Base-by-base conservation (phyloP, 92 coral and sea anemone species). In the Bergia sp. region DNA sequence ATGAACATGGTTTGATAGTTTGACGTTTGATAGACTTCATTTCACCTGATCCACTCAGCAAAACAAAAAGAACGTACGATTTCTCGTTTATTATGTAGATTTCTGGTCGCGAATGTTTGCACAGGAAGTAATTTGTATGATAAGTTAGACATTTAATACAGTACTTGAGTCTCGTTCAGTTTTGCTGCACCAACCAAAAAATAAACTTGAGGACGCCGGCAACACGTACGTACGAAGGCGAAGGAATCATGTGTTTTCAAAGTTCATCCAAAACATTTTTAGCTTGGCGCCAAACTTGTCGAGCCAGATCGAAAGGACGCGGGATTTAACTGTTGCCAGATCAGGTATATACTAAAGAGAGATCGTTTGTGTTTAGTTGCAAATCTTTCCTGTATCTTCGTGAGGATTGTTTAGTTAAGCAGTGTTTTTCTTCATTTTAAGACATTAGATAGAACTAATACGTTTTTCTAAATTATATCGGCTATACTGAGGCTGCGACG, bases 41-140 rank as follows among this genome's bases (percentile, higher is more conserved):
- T 29, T 29, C 29, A 29, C 29, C 29, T 29, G 29, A 29, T 29
- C 29, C 29, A 29, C 29, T 29, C 29, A 29, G 36, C 77, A 73
- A 73, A 43, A 73, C 39, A 29, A 53, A 49, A 49, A 79, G 37
- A 53, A 79, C 82, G 9, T 18, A 53, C 82, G 82, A 76, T 41
- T 76, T 76, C 82, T 36, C 39, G 41, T 29, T 79, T 53, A 11
- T 79, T 79, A 79, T 79, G 82, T 79, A 79, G 66, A 79, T 79
- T 79, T 79, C 65, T 45, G 8, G 82, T 36, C 39, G 64, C 65
- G 23, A 79, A 79, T 79, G 49, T 79, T 79, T 79, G 66, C 12
- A 36, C 41, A 79, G 43, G 66, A 44, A 49, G 42, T 71, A 73
- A 44, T 12, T 79, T 79, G n/a, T 37, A 41, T 79, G 41, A 66